Evolutionary conservation across 2,888 invertebrate genomes (phyloP).

Genomic region (Antheraea assamensis): DNA sequence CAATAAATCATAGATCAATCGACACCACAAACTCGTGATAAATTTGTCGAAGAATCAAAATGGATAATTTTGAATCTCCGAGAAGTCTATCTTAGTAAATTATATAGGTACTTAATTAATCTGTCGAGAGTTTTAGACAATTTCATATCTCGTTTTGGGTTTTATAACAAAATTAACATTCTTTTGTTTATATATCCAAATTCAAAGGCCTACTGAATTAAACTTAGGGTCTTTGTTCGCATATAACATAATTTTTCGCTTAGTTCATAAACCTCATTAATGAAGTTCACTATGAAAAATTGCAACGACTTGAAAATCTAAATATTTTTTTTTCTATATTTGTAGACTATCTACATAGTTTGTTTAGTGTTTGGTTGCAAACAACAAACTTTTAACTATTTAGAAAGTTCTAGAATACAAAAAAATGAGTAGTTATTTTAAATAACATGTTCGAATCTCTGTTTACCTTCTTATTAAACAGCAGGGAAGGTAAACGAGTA

Average conservation of each 20-base stretch:
- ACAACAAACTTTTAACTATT: neutral
- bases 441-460: constrained; percentile 7
- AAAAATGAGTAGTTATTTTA: neutral
- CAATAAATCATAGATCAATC: constrained; percentile 19
- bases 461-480: constrained; percentile 11
- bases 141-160: neutral
- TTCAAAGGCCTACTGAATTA: neutral
- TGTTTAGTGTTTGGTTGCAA: no score
- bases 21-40: constrained; percentile 47
- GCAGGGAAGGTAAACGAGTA: neutral
- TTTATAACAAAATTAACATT: neutral
- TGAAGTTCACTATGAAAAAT: neutral
- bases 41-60: constrained; percentile 69
- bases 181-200: neutral
- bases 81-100: constrained; percentile 62
- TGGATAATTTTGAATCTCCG: constrained; percentile 62
- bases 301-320: neutral
- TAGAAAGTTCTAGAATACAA: neutral
- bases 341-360: no score
- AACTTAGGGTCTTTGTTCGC: neutral
- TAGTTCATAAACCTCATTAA: neutral
- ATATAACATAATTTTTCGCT: neutral
- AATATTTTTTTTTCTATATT: no score
- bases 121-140: constrained; percentile 21
- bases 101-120: constrained; percentile 31